Evolutionary conservation across 2,888 invertebrate species (phyloP).

Genomic region (Agriopis marginaria): DNA sequence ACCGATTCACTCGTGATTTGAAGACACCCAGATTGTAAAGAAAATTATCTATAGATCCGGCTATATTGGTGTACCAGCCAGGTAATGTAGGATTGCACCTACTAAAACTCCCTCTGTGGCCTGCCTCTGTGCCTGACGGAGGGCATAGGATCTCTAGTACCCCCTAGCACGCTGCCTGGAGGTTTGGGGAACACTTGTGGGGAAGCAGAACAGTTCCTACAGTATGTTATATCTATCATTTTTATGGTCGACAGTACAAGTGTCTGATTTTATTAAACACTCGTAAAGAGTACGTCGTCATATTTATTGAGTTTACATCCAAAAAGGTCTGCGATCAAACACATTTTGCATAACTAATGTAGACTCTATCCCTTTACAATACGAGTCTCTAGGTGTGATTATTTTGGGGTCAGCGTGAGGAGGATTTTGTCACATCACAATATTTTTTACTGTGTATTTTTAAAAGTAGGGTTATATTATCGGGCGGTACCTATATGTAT

Average conservation of each 20-base stretch:
- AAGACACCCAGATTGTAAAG: no score
- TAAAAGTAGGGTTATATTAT: slow-evolving; percentile 22
- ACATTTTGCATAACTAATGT: slow-evolving; percentile 15
- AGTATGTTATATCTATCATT: not conserved
- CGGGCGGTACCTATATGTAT: slow-evolving; percentile 11
- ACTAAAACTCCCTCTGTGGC: no score
- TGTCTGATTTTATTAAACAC: slow-evolving; percentile 49
- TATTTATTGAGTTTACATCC: slow-evolving; percentile 40
- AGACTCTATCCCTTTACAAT: slow-evolving; percentile 21
- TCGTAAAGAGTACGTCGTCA: slow-evolving; percentile 49
- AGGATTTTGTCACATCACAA: slow-evolving; percentile 24
- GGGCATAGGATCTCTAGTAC: no score
- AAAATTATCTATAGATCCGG: no score
- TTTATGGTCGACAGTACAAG: slow-evolving; percentile 21
- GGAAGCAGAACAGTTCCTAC: no score
- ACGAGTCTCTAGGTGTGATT: slow-evolving; percentile 7
- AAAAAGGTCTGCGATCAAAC: slow-evolving; percentile 30
- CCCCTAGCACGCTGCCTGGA: no score
- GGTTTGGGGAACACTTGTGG: no score
- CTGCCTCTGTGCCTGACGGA: no score
- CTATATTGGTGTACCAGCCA: no score
- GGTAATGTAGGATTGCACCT: no score
- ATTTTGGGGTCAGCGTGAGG: slow-evolving; percentile 11
- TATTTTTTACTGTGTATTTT: slow-evolving; percentile 20
- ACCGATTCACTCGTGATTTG: no score